Base-by-base conservation (phyloP, 2,888 invertebrate species). In the Macaria notata region DNA sequence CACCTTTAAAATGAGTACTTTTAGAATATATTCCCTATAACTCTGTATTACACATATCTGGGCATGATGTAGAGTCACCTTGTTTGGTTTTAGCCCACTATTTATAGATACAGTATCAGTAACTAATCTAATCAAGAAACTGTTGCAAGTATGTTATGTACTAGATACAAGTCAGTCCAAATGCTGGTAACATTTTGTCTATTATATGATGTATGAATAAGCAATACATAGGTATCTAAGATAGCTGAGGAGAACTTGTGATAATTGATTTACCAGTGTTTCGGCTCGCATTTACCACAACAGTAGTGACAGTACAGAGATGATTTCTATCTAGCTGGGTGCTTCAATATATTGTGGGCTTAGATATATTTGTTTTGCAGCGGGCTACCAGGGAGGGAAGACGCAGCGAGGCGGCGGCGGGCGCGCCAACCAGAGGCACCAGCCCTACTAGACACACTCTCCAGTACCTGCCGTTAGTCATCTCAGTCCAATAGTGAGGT, bases 341-440 rank as follows among this genome's bases (percentile, higher is more conserved):
- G n/a, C n/a, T 36, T 1, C 7, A 36, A 7, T 36, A 1, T 1
- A 4, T 1, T 4, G 4, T 2, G 7, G 41, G 41, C 44, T 50
- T 29, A 50, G 29, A 9, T 30, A n/a, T 56, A 29, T 72, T 74
- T 50, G 76, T 81, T 79, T 84, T 83, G 75, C 90, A 87, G 92
- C 92, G 75, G 92, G 94, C 84, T 96, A 95, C 93, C 94, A 94
- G 83, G 95, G 96, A 79, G 96, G 96, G 90, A 96, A 96, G 93
- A 96, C 96, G 92, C 94, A 95, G 84, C 96, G 96, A 79, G 92
- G 94, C 83, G 94, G 95, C 78, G 93, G 88, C 94, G 94, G 94
- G 68, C 94, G 95, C 79, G 93, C 95, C 83, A 96, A 96, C 92
- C 96, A 96, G 92, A 95, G 96, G 94, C 96, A 96, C 93, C 96